Conservation (phyloP, 2,797 vertebrate species). For the Parauchenoglanis punctatus region DNA sequence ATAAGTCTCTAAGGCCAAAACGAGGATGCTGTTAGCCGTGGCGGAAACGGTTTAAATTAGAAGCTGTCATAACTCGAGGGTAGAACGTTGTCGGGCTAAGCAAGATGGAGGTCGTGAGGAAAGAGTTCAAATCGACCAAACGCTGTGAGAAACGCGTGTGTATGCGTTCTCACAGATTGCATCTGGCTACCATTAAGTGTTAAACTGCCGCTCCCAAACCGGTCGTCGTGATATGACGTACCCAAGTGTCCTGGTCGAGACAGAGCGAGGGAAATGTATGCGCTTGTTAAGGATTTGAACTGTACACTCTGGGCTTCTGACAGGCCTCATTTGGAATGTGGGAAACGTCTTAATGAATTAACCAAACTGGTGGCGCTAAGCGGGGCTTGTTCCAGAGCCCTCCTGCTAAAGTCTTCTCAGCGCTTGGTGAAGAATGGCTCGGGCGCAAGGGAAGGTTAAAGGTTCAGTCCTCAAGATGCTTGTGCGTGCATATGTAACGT, state of each 20-base stretch:
- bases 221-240: slow-evolving; percentile 45
- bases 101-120: slow-evolving; percentile 26
- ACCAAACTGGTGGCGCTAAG: slow-evolving; percentile 2
- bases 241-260: slow-evolving; percentile 41
- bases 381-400: slow-evolving; percentile 15
- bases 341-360: slow-evolving; percentile 45
- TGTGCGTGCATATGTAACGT: neutral
- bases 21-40: slow-evolving; percentile 67
- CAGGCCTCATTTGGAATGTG: slow-evolving; percentile 33
- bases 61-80: slow-evolving; percentile 61
- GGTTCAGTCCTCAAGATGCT: neutral
- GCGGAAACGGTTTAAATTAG: slow-evolving; percentile 68
- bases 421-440: slow-evolving; percentile 26
- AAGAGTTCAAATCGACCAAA: slow-evolving; percentile 6
- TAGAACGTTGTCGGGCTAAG: slow-evolving; percentile 42
- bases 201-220: slow-evolving; percentile 48
- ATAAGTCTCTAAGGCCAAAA: slow-evolving; percentile 71
- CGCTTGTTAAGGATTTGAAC: slow-evolving; percentile 4
- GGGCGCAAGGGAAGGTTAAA: slow-evolving; percentile 14
- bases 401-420: neutral
- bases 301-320: slow-evolving; percentile 37
- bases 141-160: neutral
- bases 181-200: slow-evolving; percentile 38
- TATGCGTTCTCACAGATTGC: neutral
- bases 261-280: slow-evolving; percentile 17